Evolutionary conservation across 1,140 invertebrate genomes (phyloP).

Genomic region (Diuraphis noxia): DNA sequence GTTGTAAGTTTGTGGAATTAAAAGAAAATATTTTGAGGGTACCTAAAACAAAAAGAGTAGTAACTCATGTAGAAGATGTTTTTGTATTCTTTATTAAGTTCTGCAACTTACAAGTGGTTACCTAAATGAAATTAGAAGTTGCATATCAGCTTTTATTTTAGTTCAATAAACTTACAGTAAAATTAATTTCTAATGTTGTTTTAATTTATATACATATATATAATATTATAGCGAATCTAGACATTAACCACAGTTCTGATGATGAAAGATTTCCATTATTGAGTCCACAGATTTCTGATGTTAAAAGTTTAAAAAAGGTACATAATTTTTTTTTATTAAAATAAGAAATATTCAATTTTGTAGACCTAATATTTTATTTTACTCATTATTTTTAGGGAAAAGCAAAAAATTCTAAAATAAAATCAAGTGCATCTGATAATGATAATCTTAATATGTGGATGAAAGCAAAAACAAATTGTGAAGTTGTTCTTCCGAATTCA

Average conservation of each 20-base stretch:
- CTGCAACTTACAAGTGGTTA: neutral
- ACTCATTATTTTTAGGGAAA: neutral
- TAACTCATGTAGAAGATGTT: neutral
- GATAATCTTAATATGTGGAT: neutral
- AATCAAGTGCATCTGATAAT: neutral
- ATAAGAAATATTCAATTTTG: neutral
- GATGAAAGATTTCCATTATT: neutral
- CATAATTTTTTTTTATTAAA: neutral
- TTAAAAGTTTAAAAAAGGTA: conserved; percentile 28
- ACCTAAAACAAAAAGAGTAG: neutral
- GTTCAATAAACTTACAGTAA: neutral
- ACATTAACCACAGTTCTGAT: neutral
- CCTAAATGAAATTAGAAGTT: neutral
- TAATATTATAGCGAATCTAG: neutral
- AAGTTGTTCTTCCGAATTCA: neutral
- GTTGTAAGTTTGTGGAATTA: neutral
- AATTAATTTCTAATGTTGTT: neutral
- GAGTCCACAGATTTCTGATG: neutral
- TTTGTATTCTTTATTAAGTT: neutral
- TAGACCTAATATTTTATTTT: neutral
- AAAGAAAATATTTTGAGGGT: neutral
- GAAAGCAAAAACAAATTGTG: neutral
- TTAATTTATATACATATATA: neutral
- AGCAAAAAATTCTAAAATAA: neutral
- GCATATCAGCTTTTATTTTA: neutral